Base-by-base conservation (phyloP, 2,113 vertebrate genomes). In the Nothobranchius furzeri region DNA sequence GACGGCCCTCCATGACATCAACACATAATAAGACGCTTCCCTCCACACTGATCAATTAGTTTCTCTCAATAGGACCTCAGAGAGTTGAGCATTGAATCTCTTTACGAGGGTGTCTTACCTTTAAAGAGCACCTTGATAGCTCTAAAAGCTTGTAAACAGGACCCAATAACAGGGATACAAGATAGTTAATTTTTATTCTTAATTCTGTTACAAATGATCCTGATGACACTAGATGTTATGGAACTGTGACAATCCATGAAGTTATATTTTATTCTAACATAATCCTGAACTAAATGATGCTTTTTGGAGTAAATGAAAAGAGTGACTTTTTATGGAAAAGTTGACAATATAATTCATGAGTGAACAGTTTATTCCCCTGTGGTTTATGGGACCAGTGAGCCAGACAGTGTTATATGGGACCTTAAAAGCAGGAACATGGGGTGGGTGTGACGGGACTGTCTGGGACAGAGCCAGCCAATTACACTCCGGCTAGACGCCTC, bases 401-500 rank as follows among this genome's bases (percentile, higher is more conserved):
- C 87, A 91, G 87, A 91, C 89, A 69, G 57, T 57, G 70, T 85
- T 88, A 85, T 85, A 86, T 86, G 76, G 78, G 70, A 66, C 75
- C 73, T 71, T 61, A 79, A 83, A 77, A 72, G 48, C 69, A 83
- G 51, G 54, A 81, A 81, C 85, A 83, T 45, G 52, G 75, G 84
- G 68, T 85, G 84, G 30, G 88, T 81, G 83, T 78, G 75, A 81
- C 36, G 47, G 64, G 60, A 50, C 64, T 70, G 90, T 90, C 91
- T 91, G 86, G 71, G 74, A 67, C 65, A 9, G 70, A 87, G 64
- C 61, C 59, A 55, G 81, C 79, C 83, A 87, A 91, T 91, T 92
- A 90, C 87, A 81, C 73, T 42, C 46, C 70, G 88, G 70, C 90
- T 73, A 91, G 89, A 91, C 91, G 83, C 75, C 76, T 64, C 73